phyloP scores from a whole-genome alignment of 1,140 invertebrate species.

The Nomia melanderi region DNA sequence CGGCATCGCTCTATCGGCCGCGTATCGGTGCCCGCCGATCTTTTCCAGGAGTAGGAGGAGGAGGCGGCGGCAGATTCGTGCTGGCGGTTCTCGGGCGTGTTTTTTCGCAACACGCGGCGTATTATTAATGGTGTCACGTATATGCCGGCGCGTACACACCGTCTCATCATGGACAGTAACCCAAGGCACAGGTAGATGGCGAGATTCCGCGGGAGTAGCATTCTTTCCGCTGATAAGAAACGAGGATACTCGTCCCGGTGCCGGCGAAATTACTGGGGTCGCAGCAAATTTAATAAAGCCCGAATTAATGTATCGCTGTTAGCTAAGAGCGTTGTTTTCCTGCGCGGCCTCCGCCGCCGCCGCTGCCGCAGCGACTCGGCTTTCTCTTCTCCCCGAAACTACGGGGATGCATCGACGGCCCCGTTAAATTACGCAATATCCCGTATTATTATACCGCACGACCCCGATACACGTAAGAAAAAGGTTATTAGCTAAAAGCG shows the following conservation, averaged over 20 bases:
- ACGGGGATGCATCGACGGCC: neutral
- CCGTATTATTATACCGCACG: neutral
- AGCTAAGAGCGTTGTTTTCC: constrained; percentile 24
- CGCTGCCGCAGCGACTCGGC: neutral
- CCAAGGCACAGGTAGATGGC: constrained; percentile 57
- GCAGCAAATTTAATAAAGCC: constrained; percentile 52
- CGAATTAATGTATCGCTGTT: constrained; percentile 40
- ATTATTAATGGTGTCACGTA: constrained; percentile 67
- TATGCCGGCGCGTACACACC: constrained; percentile 52
- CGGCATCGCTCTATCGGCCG: neutral
- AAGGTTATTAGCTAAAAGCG: constrained; percentile 34
- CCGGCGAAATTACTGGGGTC: constrained; percentile 46
- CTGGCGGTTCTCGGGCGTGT: constrained; percentile 12
- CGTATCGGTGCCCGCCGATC: constrained; percentile 17
- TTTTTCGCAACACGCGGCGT: constrained; percentile 45
- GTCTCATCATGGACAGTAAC: constrained; percentile 68
- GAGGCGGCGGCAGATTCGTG: neutral
- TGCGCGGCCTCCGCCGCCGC: neutral
- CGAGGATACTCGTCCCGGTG: constrained; percentile 30
- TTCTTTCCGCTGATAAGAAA: constrained; percentile 58
- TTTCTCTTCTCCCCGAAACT: constrained; percentile 9
- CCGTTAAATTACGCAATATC: constrained; percentile 6
- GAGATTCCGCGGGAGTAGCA: constrained; percentile 47
- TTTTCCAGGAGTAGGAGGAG: constrained; percentile 4
- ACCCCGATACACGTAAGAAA: constrained; percentile 3